These are phyloP conservation scores for Synergus gifuensis DNA, from an alignment of 2,888 invertebrate genomes.

Conservation along the genomic window DNA sequence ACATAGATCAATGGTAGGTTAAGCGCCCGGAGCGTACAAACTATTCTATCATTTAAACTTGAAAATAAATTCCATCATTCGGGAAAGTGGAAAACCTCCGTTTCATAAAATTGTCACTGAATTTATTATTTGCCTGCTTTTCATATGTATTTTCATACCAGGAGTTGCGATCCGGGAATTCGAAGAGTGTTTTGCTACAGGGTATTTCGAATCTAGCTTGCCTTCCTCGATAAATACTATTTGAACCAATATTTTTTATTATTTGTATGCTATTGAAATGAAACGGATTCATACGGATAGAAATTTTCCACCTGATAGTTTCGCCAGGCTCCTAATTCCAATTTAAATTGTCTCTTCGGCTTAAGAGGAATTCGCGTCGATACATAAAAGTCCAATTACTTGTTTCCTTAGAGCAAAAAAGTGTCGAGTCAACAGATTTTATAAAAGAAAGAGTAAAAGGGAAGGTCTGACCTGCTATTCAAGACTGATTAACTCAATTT, in stretches of 20 bases:
- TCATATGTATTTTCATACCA: not conserved
- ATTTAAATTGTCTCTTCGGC: not conserved
- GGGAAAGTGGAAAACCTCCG: not conserved
- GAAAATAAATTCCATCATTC: slow-evolving; percentile 21
- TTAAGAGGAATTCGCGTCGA: not conserved
- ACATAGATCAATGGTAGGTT: not conserved
- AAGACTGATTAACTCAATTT: slow-evolving; percentile 22
- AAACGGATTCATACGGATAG: too few relatives aligned
- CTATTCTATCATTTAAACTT: slow-evolving; percentile 9
- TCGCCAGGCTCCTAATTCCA: not conserved
- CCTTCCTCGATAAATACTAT: slow-evolving; percentile 8
- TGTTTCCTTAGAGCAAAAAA: not conserved
- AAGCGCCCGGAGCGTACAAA: not conserved
- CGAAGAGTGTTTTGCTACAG: not conserved
- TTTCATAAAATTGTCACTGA: not conserved
- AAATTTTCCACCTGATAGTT: not conserved
- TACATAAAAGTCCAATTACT: slow-evolving; percentile 11
- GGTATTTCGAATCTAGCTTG: not conserved
- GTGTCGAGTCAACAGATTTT: slow-evolving; percentile 18
- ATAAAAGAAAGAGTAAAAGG: not conserved
- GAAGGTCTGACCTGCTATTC: not conserved
- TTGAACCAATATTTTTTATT: not conserved
- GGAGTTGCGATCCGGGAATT: not conserved
- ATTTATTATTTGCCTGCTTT: slow-evolving; percentile 1
- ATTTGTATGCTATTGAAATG: not conserved